These are phyloP conservation scores for Trachelus troglodyta DNA, from an alignment of 2,888 invertebrate species.

Conservation along the genomic window DNA sequence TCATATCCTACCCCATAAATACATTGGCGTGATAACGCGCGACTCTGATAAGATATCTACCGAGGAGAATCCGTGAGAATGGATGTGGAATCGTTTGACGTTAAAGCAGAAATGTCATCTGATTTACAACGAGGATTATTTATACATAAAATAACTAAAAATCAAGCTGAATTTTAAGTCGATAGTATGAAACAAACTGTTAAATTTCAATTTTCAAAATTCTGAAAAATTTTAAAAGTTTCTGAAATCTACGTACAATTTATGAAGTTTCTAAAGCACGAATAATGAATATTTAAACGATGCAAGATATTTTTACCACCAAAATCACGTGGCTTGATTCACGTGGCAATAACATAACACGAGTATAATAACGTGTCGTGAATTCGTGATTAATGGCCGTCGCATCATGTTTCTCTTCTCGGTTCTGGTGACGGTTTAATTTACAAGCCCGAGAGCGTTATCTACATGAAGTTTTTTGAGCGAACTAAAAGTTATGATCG, in stretches of 20 bases:
- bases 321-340: no score
- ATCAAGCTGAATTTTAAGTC: neutral
- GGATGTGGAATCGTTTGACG: conserved; percentile 7
- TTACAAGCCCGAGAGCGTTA: conserved; percentile 30
- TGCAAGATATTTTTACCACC: no score
- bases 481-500: neutral
- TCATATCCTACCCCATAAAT: conserved; percentile 58
- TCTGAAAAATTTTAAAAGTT: no score
- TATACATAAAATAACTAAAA: neutral
- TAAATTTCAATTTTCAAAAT: neutral
- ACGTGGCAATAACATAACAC: no score
- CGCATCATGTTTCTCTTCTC: neutral
- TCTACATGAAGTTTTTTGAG: neutral
- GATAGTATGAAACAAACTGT: neutral
- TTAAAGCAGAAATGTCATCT: neutral
- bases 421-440: conserved; percentile 29
- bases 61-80: conserved; percentile 33
- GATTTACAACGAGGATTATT: neutral
- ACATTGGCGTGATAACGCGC: conserved; percentile 54
- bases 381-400: neutral
- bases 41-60: conserved; percentile 51
- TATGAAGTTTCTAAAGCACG: neutral
- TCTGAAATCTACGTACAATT: neutral
- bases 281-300: neutral
- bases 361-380: neutral